These are phyloP conservation scores for Oligia fasciuncula DNA, from an alignment of 2,888 invertebrate genomes.

Conservation along the genomic window DNA sequence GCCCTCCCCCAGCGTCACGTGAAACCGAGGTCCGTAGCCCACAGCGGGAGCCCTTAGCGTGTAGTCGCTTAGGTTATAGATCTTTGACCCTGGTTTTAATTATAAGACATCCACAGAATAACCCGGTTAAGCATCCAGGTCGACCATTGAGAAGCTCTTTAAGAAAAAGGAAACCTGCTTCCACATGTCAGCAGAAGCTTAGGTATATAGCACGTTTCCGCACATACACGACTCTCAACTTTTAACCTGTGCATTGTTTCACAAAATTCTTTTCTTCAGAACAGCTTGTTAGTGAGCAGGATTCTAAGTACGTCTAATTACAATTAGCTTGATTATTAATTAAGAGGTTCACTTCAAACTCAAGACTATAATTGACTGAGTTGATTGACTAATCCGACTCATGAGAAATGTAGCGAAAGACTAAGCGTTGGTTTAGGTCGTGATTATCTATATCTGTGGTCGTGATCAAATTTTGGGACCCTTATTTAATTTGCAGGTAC, in stretches of 20 bases:
- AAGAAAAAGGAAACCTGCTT: background rate
- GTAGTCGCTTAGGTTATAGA: background rate
- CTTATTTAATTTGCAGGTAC: background rate
- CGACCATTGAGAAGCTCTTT: background rate
- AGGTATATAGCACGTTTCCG: too few species aligned
- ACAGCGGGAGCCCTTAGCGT: background rate
- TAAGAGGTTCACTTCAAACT: slow-evolving; percentile 9
- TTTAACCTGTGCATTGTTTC: background rate
- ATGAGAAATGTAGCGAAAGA: background rate
- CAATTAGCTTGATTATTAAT: slow-evolving; percentile 41
- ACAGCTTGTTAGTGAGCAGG: background rate
- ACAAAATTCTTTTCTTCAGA: background rate
- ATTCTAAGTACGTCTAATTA: slow-evolving; percentile 19
- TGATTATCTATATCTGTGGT: too few species aligned
- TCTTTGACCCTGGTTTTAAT: background rate
- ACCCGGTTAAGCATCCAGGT: background rate
- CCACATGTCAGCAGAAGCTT: background rate
- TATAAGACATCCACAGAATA: background rate
- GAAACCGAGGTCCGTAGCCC: too few species aligned
- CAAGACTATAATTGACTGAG: slow-evolving; percentile 18
- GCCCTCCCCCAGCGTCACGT: background rate
- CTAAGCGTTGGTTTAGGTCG: background rate
- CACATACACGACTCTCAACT: background rate
- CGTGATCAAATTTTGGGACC: background rate
- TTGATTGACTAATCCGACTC: slow-evolving; percentile 35